phyloP scores from a whole-genome alignment of 2,113 vertebrate species.

The Microtus oregoni region DNA sequence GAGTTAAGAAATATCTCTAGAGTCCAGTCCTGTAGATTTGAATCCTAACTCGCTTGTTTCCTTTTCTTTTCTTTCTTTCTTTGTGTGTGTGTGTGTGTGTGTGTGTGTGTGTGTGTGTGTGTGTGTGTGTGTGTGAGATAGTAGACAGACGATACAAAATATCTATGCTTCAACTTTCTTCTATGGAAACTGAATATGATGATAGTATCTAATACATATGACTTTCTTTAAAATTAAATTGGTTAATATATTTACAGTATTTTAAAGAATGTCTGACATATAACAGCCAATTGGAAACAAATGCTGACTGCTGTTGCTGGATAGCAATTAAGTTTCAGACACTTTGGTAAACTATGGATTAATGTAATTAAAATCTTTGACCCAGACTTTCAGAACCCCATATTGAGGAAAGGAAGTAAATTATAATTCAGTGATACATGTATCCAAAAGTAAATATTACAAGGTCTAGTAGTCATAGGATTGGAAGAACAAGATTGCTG shows the following conservation, averaged over 20 bases:
- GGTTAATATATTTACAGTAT: not conserved
- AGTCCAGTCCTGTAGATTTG: not conserved
- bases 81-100: too few relatives aligned
- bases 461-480: not conserved
- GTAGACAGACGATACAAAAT: not conserved
- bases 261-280: not conserved
- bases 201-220: not conserved
- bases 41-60: not conserved
- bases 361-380: not conserved
- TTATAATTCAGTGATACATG: not conserved
- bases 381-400: not conserved
- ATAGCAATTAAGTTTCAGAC: not conserved
- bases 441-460: not conserved
- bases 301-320: not conserved
- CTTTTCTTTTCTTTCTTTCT: not conserved
- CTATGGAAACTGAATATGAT: not conserved
- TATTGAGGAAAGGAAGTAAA: not conserved
- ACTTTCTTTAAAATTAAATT: not conserved
- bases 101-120: too few relatives aligned
- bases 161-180: not conserved
- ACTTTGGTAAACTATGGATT: not conserved
- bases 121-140: not conserved
- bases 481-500: not conserved
- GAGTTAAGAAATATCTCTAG: not conserved
- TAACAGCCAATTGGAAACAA: not conserved